A percentile compares a stretch with the other conserved stretches of the same genome.
These are phyloP conservation scores for Plecotus auritus DNA, from an alignment of 2,113 vertebrate genomes.

Conservation along the genomic window DNA sequence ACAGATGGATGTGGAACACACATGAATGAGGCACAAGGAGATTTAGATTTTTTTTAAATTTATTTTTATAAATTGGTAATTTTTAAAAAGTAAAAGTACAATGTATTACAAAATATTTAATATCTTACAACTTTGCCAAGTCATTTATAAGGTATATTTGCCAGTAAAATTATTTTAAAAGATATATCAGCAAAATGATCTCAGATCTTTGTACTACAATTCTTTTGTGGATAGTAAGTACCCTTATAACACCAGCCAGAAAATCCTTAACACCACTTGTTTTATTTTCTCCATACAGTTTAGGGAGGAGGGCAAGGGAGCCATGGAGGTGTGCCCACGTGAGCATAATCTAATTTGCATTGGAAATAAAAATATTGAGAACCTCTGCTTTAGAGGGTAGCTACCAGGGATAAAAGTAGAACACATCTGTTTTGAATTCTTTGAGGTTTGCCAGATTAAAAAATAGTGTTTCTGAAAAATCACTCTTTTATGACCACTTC, in stretches of 20 bases:
- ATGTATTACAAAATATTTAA: too few relatives aligned
- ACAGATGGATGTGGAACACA: too few relatives aligned
- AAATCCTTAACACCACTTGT: background rate
- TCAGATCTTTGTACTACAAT: background rate
- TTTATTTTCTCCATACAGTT: background rate
- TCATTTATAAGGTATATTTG: background rate
- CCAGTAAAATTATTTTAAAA: background rate
- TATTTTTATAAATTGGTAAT: too few relatives aligned
- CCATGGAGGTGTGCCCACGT: too few relatives aligned
- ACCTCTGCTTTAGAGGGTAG: background rate
- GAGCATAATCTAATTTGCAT: background rate
- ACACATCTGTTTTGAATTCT: background rate
- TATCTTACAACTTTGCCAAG: background rate
- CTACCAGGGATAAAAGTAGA: background rate
- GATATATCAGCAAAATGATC: background rate
- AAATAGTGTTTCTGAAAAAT: background rate
- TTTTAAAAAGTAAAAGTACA: too few relatives aligned
- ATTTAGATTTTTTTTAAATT: too few relatives aligned
- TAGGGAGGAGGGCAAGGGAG: background rate
- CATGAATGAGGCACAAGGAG: too few relatives aligned
- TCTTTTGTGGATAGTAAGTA: background rate
- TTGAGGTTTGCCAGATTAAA: background rate
- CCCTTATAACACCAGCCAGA: background rate
- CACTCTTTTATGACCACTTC: background rate
- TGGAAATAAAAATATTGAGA: background rate